Evolutionary conservation across 1,140 invertebrate genomes (phyloP).

Genomic region (Drosophila equinoxialis): DNA sequence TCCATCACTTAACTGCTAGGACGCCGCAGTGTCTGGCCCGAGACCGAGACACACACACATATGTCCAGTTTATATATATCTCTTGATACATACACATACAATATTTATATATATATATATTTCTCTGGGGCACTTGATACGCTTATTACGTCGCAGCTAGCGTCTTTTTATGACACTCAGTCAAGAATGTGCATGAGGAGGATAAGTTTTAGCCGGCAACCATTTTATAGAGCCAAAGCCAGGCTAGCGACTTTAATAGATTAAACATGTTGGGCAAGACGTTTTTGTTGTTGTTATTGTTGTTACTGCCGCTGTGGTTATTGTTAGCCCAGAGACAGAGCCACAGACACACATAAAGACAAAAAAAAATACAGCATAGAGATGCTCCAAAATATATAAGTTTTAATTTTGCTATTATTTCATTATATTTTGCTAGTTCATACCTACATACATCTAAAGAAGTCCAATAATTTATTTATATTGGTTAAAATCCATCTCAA

Average conservation of each 20-base stretch:
- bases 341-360: slow-evolving; percentile 16
- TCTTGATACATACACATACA: slow-evolving; percentile 53
- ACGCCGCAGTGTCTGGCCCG: slow-evolving; percentile 53
- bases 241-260: slow-evolving; percentile 73
- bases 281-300: slow-evolving; percentile 2
- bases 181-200: slow-evolving; percentile 8
- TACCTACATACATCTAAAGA: too few relatives aligned
- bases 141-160: slow-evolving; percentile 73
- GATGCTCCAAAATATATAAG: neutral
- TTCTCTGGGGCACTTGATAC: slow-evolving; percentile 69
- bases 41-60: slow-evolving; percentile 15
- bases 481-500: too few relatives aligned
- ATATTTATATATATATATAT: slow-evolving; percentile 24
- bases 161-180: slow-evolving; percentile 68
- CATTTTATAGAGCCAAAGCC: slow-evolving; percentile 63
- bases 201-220: slow-evolving; percentile 35
- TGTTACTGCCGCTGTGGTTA: neutral
- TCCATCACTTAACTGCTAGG: slow-evolving; percentile 72
- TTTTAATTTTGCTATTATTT: too few relatives aligned
- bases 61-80: slow-evolving; percentile 25
- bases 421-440: too few relatives aligned
- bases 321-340: slow-evolving; percentile 20
- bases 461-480: too few relatives aligned
- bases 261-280: slow-evolving; percentile 76
- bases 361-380: neutral